phyloP scores from a whole-genome alignment of 2,113 vertebrate species.

The Odocoileus hemionus region DNA sequence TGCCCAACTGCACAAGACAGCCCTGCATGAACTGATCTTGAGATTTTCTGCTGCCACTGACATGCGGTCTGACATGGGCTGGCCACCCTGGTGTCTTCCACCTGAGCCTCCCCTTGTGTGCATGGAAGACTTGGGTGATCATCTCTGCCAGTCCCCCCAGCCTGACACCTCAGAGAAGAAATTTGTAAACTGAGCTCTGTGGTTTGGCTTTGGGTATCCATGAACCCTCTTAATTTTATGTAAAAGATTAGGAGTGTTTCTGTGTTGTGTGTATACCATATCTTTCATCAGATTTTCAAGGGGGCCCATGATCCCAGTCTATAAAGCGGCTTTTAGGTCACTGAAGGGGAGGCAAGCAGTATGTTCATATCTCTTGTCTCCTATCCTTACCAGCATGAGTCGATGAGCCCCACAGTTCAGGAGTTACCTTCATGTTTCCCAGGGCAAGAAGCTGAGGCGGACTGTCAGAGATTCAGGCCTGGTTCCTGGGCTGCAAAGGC shows the following conservation, averaged over 20 bases:
- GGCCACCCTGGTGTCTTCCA: not conserved
- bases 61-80: not conserved
- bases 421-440: not conserved
- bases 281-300: not conserved
- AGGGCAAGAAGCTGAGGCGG: not conserved
- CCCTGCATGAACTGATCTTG: not conserved
- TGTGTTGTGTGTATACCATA: not conserved
- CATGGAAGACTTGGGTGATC: not conserved
- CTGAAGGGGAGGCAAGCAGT: no score
- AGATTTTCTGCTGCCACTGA: not conserved
- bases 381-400: not conserved
- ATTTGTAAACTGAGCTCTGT: not conserved
- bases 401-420: not conserved
- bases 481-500: not conserved
- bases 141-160: not conserved
- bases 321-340: not conserved
- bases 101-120: not conserved
- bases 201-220: not conserved
- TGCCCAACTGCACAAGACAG: not conserved
- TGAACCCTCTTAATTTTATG: not conserved
- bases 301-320: not conserved
- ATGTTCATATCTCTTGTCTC: not conserved
- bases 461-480: not conserved
- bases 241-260: not conserved
- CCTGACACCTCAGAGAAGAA: not conserved